These are phyloP conservation scores for Calameuta filiformis DNA, from an alignment of 2,888 invertebrate genomes.

Conservation along the genomic window DNA sequence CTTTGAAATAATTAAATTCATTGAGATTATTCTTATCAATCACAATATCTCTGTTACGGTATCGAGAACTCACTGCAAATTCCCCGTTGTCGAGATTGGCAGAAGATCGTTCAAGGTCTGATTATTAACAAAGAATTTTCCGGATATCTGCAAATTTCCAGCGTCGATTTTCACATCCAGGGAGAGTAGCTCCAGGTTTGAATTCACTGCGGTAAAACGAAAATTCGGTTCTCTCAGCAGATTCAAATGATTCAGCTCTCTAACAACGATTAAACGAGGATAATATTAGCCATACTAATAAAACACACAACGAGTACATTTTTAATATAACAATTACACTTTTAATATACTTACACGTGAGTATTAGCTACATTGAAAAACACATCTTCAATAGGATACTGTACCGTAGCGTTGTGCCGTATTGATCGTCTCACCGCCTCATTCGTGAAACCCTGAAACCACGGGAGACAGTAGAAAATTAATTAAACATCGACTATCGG, in stretches of 20 bases:
- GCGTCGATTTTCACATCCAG: slow-evolving; percentile 17
- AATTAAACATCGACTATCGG: not conserved
- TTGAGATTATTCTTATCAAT: not conserved
- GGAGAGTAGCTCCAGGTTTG: slow-evolving; percentile 11
- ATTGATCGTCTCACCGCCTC: slow-evolving; percentile 18
- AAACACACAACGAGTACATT: not conserved
- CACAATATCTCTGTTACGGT: not conserved
- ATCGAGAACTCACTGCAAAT: slow-evolving; percentile 51
- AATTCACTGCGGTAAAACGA: slow-evolving; percentile 10
- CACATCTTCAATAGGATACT: slow-evolving; percentile 13
- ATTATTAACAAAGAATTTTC: slow-evolving; percentile 58
- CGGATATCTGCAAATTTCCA: slow-evolving; percentile 57
- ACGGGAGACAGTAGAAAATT: not conserved
- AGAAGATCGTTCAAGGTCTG: slow-evolving; percentile 54
- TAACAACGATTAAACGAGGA: not conserved
- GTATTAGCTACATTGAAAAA: slow-evolving; percentile 15
- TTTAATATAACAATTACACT: not conserved
- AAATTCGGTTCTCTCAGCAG: slow-evolving; percentile 16
- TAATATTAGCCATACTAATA: not conserved
- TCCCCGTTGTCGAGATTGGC: slow-evolving; percentile 57
- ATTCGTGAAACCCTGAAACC: slow-evolving; percentile 17
- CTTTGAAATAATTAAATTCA: slow-evolving; percentile 39
- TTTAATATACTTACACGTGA: slow-evolving; percentile 15
- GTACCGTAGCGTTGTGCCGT: slow-evolving; percentile 5
- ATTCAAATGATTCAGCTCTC: slow-evolving; percentile 16